Evolutionary conservation across 2,797 vertebrate species (phyloP).

Genomic region (Oreochromis grahami): DNA sequence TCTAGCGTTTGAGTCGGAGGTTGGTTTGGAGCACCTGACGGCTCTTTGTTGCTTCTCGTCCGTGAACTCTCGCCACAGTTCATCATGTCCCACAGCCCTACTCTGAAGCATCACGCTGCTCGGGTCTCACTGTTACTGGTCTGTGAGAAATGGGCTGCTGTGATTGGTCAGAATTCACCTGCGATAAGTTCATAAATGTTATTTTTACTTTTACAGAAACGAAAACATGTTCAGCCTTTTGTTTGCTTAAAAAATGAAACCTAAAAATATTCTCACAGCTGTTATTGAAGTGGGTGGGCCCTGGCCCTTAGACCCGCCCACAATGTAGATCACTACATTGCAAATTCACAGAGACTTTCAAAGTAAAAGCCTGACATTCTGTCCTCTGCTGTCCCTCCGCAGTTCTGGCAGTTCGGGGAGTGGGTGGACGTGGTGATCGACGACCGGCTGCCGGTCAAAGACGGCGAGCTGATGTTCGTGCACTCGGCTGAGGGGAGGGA

Average conservation of each 20-base stretch:
- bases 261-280: background rate
- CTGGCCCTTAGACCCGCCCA: background rate
- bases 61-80: too few species aligned
- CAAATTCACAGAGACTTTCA: conserved; percentile 72
- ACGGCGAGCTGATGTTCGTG: conserved; percentile 87
- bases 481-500: conserved; percentile 85
- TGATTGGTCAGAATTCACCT: background rate
- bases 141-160: background rate
- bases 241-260: background rate
- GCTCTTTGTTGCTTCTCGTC: too few species aligned
- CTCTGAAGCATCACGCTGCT: background rate
- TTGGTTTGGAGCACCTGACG: background rate
- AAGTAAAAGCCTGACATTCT: conserved; percentile 55
- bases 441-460: conserved; percentile 85
- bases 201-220: background rate
- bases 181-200: background rate
- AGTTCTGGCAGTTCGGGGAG: conserved; percentile 96
- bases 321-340: background rate
- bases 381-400: conserved; percentile 34
- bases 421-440: conserved; percentile 95
- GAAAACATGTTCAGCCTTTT: background rate
- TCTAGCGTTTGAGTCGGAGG: background rate
- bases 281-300: background rate
- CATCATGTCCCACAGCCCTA: accelerated
- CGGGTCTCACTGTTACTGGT: background rate